A percentile compares a stretch with the other conserved stretches of the same genome.
These are phyloP conservation scores for Bombus terrestris DNA, from an alignment of 1,140 invertebrate species.

Conservation along the genomic window DNA sequence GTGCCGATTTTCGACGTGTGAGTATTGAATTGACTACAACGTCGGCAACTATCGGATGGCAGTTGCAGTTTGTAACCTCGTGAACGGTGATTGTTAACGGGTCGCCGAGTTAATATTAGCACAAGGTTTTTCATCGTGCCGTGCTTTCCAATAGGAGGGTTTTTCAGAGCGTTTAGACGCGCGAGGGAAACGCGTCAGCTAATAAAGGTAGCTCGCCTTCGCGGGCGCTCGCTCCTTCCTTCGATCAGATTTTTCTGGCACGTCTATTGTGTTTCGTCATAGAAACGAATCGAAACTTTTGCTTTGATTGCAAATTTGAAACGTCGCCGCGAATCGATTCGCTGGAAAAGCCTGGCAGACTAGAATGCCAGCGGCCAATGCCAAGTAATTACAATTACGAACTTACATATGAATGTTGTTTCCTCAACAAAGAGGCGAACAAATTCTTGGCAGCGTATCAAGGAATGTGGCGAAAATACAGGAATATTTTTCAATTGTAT, in stretches of 20 bases:
- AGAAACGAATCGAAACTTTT: constrained; percentile 26
- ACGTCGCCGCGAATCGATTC: constrained; percentile 28
- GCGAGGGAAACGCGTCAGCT: neutral
- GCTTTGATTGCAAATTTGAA: constrained; percentile 32
- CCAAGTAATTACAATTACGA: constrained; percentile 54
- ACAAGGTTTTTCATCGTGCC: constrained; percentile 32
- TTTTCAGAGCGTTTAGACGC: neutral
- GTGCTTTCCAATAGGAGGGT: constrained; percentile 5
- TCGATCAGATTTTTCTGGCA: neutral
- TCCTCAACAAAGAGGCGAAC: constrained; percentile 7
- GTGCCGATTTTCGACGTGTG: constrained; percentile 14
- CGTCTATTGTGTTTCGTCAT: neutral
- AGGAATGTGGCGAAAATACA: constrained; percentile 21
- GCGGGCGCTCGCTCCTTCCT: neutral
- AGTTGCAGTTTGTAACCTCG: constrained; percentile 21
- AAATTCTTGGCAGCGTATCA: constrained; percentile 20
- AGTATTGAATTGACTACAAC: constrained; percentile 3
- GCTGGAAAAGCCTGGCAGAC: constrained; percentile 1
- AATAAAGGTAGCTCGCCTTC: neutral
- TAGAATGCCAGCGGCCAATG: constrained; percentile 38
- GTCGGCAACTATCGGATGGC: constrained; percentile 17
- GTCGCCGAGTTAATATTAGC: constrained; percentile 52
- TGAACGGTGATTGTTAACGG: constrained; percentile 45
- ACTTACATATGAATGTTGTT: constrained; percentile 33
- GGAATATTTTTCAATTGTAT: constrained; percentile 20